Percentiles rank a stretch among this genome's conserved stretches.
These are phyloP conservation scores for Neofelis nebulosa DNA, from an alignment of 2,113 vertebrate species.

Conservation along the genomic window DNA sequence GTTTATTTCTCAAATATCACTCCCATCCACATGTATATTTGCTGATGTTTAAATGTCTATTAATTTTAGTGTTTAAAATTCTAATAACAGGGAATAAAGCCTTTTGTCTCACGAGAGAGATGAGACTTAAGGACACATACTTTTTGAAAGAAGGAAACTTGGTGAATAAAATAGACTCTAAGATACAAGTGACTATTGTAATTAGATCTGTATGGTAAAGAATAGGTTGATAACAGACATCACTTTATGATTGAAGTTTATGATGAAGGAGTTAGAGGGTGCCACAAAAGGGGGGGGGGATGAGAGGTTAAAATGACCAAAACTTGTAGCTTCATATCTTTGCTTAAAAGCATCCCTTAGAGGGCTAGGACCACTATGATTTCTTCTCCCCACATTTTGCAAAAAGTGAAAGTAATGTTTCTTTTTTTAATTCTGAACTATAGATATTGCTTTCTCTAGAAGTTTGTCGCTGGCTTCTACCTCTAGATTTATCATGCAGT, in stretches of 20 bases:
- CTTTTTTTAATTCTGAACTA: slow-evolving; percentile 18
- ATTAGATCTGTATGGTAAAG: neutral
- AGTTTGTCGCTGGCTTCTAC: neutral
- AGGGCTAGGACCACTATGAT: neutral
- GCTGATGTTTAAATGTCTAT: neutral
- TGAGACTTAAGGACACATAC: neutral
- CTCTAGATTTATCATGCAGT: slow-evolving; percentile 32
- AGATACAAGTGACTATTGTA: slow-evolving; percentile 17
- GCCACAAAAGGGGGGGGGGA: neutral
- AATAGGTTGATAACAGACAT: neutral
- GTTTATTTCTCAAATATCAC: neutral
- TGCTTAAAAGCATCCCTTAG: neutral
- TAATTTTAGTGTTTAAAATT: slow-evolving; percentile 14
- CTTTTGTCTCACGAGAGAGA: slow-evolving; percentile 1
- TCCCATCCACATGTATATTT: neutral
- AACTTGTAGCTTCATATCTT: neutral
- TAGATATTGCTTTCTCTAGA: slow-evolving; percentile 1
- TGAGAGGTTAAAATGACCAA: neutral
- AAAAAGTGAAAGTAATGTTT: neutral
- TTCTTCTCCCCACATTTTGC: neutral
- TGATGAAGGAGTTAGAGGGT: neutral
- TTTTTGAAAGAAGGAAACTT: neutral
- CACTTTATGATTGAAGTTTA: neutral
- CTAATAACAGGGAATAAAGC: neutral
- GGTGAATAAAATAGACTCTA: neutral